Conservation (phyloP, 2,797 vertebrate genomes). For the Acanthiza pusilla region DNA sequence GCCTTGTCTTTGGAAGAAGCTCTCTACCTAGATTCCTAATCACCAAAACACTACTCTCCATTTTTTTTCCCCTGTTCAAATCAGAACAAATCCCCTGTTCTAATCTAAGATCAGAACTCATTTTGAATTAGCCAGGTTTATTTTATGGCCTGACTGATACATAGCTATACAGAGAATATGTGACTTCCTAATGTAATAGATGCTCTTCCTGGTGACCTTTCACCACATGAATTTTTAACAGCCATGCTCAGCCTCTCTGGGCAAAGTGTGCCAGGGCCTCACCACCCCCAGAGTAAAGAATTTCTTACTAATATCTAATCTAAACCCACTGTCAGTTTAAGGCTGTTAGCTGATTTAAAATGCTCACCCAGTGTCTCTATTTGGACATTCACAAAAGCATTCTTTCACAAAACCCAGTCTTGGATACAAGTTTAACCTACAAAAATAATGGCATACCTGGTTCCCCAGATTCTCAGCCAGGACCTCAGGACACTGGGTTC, state of each 20-base stretch:
- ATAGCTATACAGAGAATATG: neutral
- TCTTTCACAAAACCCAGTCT: neutral
- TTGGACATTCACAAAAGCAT: neutral
- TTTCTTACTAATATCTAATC: neutral
- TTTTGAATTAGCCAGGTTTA: neutral
- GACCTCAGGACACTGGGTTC: neutral
- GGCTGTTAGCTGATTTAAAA: neutral
- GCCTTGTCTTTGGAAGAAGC: neutral
- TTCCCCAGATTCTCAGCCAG: neutral
- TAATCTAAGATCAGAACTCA: neutral
- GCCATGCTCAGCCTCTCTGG: neutral
- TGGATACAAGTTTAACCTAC: neutral
- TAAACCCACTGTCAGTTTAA: neutral
- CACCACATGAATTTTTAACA: neutral
- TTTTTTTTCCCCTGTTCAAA: neutral
- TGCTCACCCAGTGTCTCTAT: neutral
- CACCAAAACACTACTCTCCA: neutral
- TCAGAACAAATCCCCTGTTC: too few relatives aligned
- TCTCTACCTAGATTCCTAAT: neutral
- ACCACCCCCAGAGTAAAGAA: neutral
- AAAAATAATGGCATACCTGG: neutral
- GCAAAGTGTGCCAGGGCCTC: neutral
- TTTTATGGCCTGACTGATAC: neutral
- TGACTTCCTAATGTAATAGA: neutral
- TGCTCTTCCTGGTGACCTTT: neutral